Conservation (phyloP, 2,113 vertebrate genomes). For the Lota lota region DNA sequence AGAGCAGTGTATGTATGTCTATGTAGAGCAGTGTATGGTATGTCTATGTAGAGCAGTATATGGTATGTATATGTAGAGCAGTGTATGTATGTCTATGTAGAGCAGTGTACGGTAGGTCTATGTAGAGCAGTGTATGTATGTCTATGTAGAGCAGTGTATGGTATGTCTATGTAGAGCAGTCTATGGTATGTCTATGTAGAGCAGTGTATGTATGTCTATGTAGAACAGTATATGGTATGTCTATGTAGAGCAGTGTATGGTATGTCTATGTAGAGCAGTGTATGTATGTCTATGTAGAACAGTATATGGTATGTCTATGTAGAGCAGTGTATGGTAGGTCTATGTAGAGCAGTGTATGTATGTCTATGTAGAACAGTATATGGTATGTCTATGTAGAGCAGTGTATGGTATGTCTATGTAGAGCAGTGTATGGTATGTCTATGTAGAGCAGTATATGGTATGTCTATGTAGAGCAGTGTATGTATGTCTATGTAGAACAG, state of each 20-base stretch:
- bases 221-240: slow-evolving; percentile 6
- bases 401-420: too few species aligned
- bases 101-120: background rate
- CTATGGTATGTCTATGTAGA: background rate
- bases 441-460: too few species aligned
- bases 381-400: too few species aligned
- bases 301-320: too few species aligned
- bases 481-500: too few species aligned
- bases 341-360: too few species aligned
- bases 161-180: background rate
- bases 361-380: too few species aligned
- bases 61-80: background rate
- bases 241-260: background rate
- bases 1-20: background rate
- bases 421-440: too few species aligned
- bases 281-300: too few species aligned
- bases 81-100: background rate
- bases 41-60: background rate
- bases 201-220: background rate
- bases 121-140: slow-evolving; percentile 7
- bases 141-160: slow-evolving; percentile 1
- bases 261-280: too few species aligned
- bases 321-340: too few species aligned
- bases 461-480: too few species aligned
- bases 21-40: background rate